Evolutionary conservation across 2,888 invertebrate genomes (phyloP), one percentile per base, ranked within the genome.

Genomic region (Melipona bicolor): DNA sequence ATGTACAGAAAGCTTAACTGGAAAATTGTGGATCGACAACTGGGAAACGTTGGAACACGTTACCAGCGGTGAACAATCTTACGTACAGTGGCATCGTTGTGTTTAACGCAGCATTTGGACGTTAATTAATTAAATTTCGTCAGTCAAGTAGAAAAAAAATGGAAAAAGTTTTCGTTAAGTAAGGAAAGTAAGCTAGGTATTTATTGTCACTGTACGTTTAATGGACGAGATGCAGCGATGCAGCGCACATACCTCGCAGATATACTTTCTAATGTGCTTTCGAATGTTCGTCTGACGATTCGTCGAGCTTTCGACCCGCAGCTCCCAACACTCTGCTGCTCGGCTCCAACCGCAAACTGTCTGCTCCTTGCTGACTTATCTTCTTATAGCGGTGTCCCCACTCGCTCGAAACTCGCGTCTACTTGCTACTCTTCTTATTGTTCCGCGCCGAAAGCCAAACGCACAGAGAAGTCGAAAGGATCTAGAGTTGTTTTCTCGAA

Each of bases 331-430:
- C 50, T 72, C 19, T 15, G 17, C 27, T 49, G 68, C 50, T 49
- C 70, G 67, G 56, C 43, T 80, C 68, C 76, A 77, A 82, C 75
- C 65, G 83, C 79, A 75, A 84, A 90, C 90, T 90, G 90, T 78
- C 70, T 77, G 72, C 36, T 36, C 76, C 65, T 80, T 74, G 64
- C 71, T 72, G 80, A 87, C 80, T 81, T 87, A 88, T 85, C 88
- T 89, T 88, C 89, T 90, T 90, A 90, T 90, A 90, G 81, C 56
- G n/a, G 43, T 5, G 50, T 77, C 84, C 89, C 88, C 90, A 86
- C 90, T 81, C 84, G 64, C 43, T 21, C 43, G 61, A 81, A 75
- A 43, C 70, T 21, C 69, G 17, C 32, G 24, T 52, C 68, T 67
- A 54, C 54, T 6, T 4, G 50, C 50, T 17, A 19, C 15, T 65